Evolutionary conservation across 1,140 invertebrate genomes (phyloP), one percentile per base, ranked within the genome.

Genomic region (Calephelis virginiensis): DNA sequence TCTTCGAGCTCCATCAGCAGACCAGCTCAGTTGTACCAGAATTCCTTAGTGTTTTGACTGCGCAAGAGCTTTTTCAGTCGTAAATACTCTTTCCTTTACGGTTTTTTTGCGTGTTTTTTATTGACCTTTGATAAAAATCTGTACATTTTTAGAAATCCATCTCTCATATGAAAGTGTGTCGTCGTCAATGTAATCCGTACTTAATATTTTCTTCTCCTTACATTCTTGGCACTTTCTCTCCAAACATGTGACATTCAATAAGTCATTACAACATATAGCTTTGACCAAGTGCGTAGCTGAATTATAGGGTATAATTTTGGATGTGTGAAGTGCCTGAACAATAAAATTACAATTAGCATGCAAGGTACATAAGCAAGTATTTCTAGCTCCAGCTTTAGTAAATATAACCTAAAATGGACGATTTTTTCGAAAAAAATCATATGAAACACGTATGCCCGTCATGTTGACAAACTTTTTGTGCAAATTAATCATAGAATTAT

Each of bases 331-430:
- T 48, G 47, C 47, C n/a, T 48, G 47, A 48, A 48, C 47, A 48
- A 48, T 48, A 48, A 48, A 48, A n/a, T 63, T 43, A 12, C 28
- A 49, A 49, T 63, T 63, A 48, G 62, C 49, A 49, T 48, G 13
- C 28, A 63, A 17, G 37, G 61, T 28, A 12, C 43, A 63, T 46
- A 49, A 63, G 43, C 61, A 63, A 48, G 63, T 65, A 17, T 65
- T 53, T 65, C 50, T 53, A 37, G 63, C 53, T 40, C 5, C 50
- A 43, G 37, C 63, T 65, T 53, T 65, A 9, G 63, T 50, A 37
- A 65, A 65, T 45, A 56, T 56, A 8, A 64, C 63, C 63, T 49
- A 64, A 56, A 53, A 64, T 49, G 63, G 63, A 28, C 63, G 28
- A 28, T 28, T 1, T 28, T 28, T 28, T 28, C 28, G 28, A 28